Evolutionary conservation across 1,140 invertebrate genomes (phyloP), one percentile per base, ranked within the genome.

Genomic region (Polypedilum vanderplanki): DNA sequence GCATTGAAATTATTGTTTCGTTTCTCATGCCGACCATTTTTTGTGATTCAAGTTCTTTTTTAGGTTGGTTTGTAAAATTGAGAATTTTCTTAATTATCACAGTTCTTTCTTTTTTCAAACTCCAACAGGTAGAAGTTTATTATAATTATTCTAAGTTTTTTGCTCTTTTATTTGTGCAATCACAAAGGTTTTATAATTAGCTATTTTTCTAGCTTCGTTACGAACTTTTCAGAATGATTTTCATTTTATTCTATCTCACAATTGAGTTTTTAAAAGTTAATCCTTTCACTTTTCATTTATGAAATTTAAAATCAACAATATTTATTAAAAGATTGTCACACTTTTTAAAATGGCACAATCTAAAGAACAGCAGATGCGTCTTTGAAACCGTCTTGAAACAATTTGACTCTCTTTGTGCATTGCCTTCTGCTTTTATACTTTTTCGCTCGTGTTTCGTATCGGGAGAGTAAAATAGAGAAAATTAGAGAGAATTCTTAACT

Each of bases 1-100:
- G 91, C 80, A 93, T 90, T 79, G 91, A 90, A 83, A 91, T 89
- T 87, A 93, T 88, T 81, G 90, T 92, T 81, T 90, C 90, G 85
- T 91, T 91, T 84, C 87, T 90, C 65, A 70, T 80, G 82, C 90
- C 90, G 80, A 92, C 90, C 90, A 92, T 91, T 78, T 82, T 84
- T 76, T 83, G 83, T 70, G 4, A 1, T 46, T 46, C 15, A 46
- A 46, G 15, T 12, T 46, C 41, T 46, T 8, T 57, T 57, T 57
- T 57, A 57, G n/a, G 46, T 57, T n/a, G n/a, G 12, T 57, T 57
- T 15, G 4, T 57, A 33, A 33, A 5, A 33, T 3, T 33, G 24
- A 33, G 5, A 33, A 57, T 57, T 57, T 57, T 57, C 15, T 12
- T 57, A 57, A 57, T 57, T 57, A n/a, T 57, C 24, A n/a, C 46